Percentiles rank a stretch among this genome's conserved stretches.
These are phyloP conservation scores for Spodoptera frugiperda DNA, from an alignment of 1,140 invertebrate genomes.

Conservation along the genomic window DNA sequence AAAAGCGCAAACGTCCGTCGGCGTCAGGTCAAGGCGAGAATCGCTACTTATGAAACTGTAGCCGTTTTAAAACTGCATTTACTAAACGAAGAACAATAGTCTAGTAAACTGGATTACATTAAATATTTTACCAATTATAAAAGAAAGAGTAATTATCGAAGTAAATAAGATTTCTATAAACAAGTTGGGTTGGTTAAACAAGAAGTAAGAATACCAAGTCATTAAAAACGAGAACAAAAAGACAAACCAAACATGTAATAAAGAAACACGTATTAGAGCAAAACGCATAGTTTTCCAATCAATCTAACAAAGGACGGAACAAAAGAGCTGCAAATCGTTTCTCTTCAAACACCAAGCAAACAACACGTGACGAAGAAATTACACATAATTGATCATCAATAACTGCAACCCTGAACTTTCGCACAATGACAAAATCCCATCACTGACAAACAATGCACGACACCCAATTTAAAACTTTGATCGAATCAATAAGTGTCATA, in stretches of 20 bases:
- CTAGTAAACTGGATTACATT: neutral
- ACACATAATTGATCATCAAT: slow-evolving; percentile 34
- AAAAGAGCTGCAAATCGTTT: slow-evolving; percentile 22
- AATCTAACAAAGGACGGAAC: slow-evolving; percentile 17
- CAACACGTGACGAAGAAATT: slow-evolving; percentile 33
- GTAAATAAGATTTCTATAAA: no score
- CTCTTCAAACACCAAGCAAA: slow-evolving; percentile 14
- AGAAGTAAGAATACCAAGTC: neutral
- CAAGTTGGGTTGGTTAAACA: no score
- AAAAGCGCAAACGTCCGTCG: slow-evolving; percentile 47
- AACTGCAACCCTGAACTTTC: slow-evolving; percentile 28
- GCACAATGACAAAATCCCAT: slow-evolving; percentile 8
- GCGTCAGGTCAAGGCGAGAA: slow-evolving; percentile 44
- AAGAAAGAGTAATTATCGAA: no score
- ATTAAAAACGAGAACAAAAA: neutral
- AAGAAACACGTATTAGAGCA: slow-evolving; percentile 8
- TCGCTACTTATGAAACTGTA: slow-evolving; percentile 29
- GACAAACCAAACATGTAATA: neutral
- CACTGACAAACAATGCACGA: slow-evolving; percentile 7
- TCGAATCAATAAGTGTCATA: slow-evolving; percentile 7
- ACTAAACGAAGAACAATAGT: neutral
- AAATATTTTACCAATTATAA: neutral
- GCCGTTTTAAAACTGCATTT: slow-evolving; percentile 12
- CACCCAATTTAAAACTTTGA: slow-evolving; percentile 32
- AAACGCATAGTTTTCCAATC: slow-evolving; percentile 24